Evolutionary conservation across 2,888 invertebrate species (phyloP), one percentile per base, ranked within the genome.

Genomic region (Thymelicus sylvestris): DNA sequence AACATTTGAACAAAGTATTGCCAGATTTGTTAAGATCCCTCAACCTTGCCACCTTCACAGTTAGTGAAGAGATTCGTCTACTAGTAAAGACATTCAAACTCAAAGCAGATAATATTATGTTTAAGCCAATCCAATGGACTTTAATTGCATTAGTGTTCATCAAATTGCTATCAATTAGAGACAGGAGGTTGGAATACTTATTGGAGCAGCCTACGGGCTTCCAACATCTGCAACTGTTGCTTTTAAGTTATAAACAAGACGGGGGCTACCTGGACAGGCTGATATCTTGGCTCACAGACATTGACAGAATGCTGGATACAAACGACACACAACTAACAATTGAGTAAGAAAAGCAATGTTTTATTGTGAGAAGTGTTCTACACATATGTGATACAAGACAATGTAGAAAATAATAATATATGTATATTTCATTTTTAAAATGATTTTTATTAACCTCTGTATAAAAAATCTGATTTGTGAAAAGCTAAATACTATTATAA

Each of bases 71-170:
- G 79, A 84, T 95, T 0, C 84, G 91, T 48, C 79, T 90, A 63
- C 87, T 96, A 66, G 94, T 96, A 0, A 95, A 94, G 75, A 96
- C 96, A 44, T 96, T 96, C 80, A 95, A 95, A 74, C 89, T 97
- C 63, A 95, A 95, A 77, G 95, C 96, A 0, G 93, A 95, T 77
- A 97, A 97, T 82, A 95, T 97, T 47, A 94, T 95, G 80, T 96
- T 97, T 80, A 96, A 96, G 83, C 96, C 96, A 0, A 88, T 94
- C 13, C 95, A 96, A 79, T 97, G 97, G 97, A 96, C 94, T 72
- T 87, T 97, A 39, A 95, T 97, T 71, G 95, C 95, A 5, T 89
- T 97, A n/a, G 88, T 97, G 55, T 91, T 97, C 55, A 94, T 97
- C 31, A 95, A 96, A 86, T 90, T 97, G 94, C 75, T 94, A 31